These are phyloP conservation scores for Whitmania pigra DNA, from an alignment of 1,140 invertebrate species.

Conservation along the genomic window DNA sequence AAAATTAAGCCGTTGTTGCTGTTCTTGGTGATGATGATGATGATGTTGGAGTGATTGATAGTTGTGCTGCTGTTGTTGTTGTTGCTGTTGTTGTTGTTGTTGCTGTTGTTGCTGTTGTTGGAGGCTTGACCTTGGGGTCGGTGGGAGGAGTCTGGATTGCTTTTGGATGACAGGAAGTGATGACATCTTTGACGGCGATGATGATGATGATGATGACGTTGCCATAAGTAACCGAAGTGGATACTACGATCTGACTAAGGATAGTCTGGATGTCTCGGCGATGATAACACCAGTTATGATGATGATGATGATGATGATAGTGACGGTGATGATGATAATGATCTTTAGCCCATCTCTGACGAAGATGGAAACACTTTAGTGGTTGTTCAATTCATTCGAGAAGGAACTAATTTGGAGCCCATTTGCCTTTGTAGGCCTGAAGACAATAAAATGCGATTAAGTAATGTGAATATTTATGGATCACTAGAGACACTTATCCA, in stretches of 20 bases:
- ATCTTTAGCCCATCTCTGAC: too few relatives aligned
- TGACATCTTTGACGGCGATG: background rate
- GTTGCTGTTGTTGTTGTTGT: background rate
- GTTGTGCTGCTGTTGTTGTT: too few relatives aligned
- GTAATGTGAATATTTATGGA: background rate
- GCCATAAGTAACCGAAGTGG: background rate
- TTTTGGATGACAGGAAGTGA: background rate
- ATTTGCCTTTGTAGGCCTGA: background rate
- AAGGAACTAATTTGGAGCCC: background rate
- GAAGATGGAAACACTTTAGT: too few relatives aligned
- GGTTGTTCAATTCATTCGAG: too few relatives aligned
- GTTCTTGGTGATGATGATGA: background rate
- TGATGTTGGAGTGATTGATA: background rate
- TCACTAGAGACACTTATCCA: too few relatives aligned
- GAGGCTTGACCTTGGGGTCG: background rate
- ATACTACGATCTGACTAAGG: background rate
- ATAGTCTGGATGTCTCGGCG: background rate
- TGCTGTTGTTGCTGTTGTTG: background rate
- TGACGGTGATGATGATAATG: background rate
- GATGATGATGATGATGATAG: background rate
- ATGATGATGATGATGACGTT: background rate
- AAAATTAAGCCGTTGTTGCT: conserved; percentile 2
- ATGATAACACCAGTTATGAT: background rate
- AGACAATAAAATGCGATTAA: background rate
- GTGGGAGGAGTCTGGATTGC: conserved; percentile 6